A percentile compares a stretch with the other conserved stretches of the same genome.
Conservation (phyloP, 2,113 vertebrate genomes). For the Pheucticus melanocephalus region DNA sequence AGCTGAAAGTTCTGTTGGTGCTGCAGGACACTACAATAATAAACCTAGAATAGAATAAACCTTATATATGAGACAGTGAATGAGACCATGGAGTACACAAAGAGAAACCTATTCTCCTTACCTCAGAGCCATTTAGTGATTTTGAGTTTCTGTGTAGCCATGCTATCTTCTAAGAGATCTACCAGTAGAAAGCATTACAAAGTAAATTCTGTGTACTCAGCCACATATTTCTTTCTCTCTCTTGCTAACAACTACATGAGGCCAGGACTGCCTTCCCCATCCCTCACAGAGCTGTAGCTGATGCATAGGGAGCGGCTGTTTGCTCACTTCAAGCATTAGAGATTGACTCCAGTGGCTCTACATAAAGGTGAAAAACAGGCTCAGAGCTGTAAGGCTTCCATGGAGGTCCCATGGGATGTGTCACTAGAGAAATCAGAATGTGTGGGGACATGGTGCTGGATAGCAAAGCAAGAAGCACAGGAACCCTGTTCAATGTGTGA, state of each 20-base stretch:
- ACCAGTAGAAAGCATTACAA: background rate
- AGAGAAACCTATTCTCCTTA: background rate
- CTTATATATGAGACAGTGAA: background rate
- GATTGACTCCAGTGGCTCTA: background rate
- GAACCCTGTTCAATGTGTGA: background rate
- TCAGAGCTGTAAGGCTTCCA: background rate
- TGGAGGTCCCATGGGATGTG: background rate
- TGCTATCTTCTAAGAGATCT: background rate
- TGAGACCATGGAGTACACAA: background rate
- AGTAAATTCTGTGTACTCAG: background rate
- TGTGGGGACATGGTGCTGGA: background rate
- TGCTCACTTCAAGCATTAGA: background rate
- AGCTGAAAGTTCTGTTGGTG: background rate
- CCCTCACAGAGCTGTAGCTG: background rate
- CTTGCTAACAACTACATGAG: background rate
- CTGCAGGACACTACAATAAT: background rate
- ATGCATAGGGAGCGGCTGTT: background rate
- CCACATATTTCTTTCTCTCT: background rate
- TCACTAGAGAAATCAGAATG: background rate
- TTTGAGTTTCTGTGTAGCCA: background rate
- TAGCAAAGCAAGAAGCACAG: background rate
- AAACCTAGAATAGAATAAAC: background rate
- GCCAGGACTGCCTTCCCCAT: background rate
- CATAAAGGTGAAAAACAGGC: background rate
- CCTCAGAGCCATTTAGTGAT: background rate